Evolutionary conservation across 2,113 vertebrate genomes (phyloP).

Genomic region (Eretmochelys imbricata): DNA sequence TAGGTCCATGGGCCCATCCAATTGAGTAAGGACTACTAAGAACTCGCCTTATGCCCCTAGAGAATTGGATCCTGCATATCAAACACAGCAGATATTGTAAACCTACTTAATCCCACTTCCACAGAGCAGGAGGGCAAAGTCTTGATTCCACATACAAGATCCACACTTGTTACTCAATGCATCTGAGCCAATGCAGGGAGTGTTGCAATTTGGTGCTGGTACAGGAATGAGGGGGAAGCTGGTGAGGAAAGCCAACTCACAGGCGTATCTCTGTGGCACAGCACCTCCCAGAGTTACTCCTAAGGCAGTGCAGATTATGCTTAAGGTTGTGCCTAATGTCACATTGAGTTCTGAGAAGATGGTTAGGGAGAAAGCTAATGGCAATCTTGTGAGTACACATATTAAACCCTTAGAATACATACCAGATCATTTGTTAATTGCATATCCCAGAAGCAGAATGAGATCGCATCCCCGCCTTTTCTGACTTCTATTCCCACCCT

Average conservation of each 20-base stretch:
- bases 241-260: accelerated
- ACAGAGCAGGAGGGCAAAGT: background rate
- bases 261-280: background rate
- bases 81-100: background rate
- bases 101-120: background rate
- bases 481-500: background rate
- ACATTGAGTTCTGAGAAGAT: background rate
- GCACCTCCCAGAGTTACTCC: too few relatives aligned
- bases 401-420: background rate
- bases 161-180: background rate
- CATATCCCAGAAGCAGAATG: background rate
- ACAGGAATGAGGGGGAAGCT: background rate
- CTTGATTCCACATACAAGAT: background rate
- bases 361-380: background rate
- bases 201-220: background rate
- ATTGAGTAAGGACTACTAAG: background rate
- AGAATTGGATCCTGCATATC: background rate
- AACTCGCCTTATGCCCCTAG: background rate
- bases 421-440: background rate
- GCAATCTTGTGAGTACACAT: background rate
- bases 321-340: accelerated
- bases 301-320: background rate
- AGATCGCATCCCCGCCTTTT: background rate
- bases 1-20: background rate
- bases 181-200: background rate